Evolutionary conservation across 2,888 invertebrate genomes (phyloP).

Genomic region (Serrognathus titanus): DNA sequence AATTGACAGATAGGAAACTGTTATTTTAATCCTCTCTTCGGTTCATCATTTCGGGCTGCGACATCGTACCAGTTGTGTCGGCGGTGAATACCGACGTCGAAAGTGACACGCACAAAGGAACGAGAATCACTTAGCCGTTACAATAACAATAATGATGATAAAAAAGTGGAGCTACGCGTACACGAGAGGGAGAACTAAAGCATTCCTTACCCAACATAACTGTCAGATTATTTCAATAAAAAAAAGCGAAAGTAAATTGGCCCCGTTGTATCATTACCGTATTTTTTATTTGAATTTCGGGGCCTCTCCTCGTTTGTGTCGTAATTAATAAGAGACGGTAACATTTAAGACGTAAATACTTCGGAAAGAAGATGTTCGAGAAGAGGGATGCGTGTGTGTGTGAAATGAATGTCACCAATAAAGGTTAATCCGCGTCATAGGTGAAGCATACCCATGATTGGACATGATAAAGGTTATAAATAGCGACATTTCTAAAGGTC

Average conservation of each 20-base stretch:
- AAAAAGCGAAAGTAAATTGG: constrained; percentile 18
- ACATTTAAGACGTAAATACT: constrained; percentile 18
- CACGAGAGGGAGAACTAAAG: constrained; percentile 3
- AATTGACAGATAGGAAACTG: constrained; percentile 26
- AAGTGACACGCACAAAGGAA: constrained; percentile 17
- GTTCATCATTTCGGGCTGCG: constrained; percentile 20
- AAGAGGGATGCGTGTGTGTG: constrained; percentile 2
- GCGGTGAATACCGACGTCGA: constrained; percentile 19
- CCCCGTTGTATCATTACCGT: neutral
- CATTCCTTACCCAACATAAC: constrained; percentile 8
- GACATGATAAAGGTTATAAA: constrained; percentile 35
- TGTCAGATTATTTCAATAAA: constrained; percentile 8
- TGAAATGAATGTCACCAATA: constrained; percentile 32
- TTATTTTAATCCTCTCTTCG: constrained; percentile 23
- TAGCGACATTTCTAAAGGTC: constrained; percentile 35
- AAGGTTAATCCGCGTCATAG: constrained; percentile 37
- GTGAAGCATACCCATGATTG: constrained; percentile 35
- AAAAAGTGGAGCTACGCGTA: constrained; percentile 15
- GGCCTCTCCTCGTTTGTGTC: constrained; percentile 14
- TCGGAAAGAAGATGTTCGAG: too few species aligned
- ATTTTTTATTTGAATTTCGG: too few species aligned
- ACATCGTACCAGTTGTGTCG: constrained; percentile 20
- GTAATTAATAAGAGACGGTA: constrained; percentile 25
- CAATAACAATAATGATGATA: constrained; percentile 21
- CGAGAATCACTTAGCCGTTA: constrained; percentile 17